Evolutionary conservation across 2,113 vertebrate genomes (phyloP), one percentile per base, ranked within the genome.

Genomic region (Pelmatolapia mariae): DNA sequence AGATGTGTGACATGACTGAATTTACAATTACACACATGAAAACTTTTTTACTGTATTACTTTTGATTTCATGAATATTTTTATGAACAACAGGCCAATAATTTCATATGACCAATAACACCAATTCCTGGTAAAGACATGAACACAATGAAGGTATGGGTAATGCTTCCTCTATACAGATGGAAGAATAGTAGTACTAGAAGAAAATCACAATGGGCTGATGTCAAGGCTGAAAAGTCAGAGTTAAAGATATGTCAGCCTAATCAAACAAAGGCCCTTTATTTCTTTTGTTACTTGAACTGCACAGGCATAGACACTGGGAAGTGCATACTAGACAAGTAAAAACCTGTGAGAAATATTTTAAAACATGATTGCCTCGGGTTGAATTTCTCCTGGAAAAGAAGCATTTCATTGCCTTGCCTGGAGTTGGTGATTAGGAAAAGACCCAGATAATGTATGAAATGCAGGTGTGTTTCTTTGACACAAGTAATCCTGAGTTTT

Each of bases 401-500:
- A 66, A 33, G 43, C 18, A 73, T 89, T 88, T 89, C 80, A 59
- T 87, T 86, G 54, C 43, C 79, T 24, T 8, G 57, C 73, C 81
- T 79, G 33, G 71, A 88, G 83, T 85, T 86, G 56, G 84, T 76
- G 89, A 89, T 92, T 86, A 86, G 85, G 61, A 80, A 89, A 91
- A 31, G 50, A 45, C 40, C 11, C 76, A 16, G 89, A 89, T 85
- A 87, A 84, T 87, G 90, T 90, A 82, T 89, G 85, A 93, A 94
- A 90, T 91, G 91, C 95, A 94, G 94, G 94, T 95, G 94, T 93
- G 94, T 92, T 93, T 87, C 94, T 92, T 92, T 92, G 88, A 93
- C 92, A 93, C 89, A 83, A 93, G 89, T 95, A 94, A 95, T 95
- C 94, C 94, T 5, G 36, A 86, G 86, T 92, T 93, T 94, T 95